These are phyloP conservation scores for Poeciliopsis prolifica DNA, from an alignment of 2,113 vertebrate species.

Conservation along the genomic window DNA sequence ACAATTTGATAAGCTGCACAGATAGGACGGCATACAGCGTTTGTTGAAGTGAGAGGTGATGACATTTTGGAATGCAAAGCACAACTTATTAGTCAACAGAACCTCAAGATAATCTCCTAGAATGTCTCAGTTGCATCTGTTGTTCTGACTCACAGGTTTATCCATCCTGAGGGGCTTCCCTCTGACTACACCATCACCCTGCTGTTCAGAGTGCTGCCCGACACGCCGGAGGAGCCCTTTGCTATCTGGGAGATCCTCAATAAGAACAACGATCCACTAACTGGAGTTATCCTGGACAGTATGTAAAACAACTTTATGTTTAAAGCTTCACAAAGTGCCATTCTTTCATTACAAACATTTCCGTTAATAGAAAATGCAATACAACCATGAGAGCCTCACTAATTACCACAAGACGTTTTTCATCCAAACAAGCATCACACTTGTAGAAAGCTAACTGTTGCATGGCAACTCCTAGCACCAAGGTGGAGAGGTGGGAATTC, in stretches of 20 bases:
- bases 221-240: constrained; percentile 93
- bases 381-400: neutral
- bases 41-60: neutral
- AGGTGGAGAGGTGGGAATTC: neutral
- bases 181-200: constrained; percentile 94
- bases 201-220: constrained; percentile 91
- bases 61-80: neutral
- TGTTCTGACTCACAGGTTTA: constrained; percentile 75
- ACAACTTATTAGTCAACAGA: neutral
- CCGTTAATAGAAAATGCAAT: neutral
- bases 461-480: neutral
- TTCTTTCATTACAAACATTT: neutral
- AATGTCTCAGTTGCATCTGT: neutral
- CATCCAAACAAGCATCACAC: neutral
- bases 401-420: neutral
- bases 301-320: constrained; percentile 66
- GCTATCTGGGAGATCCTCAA: constrained; percentile 97
- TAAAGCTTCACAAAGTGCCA: neutral
- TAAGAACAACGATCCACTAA: constrained; percentile 87
- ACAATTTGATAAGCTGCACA: neutral
- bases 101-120: neutral
- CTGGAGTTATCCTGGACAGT: constrained; percentile 97
- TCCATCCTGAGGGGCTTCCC: constrained; percentile 95
- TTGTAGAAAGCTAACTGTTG: neutral
- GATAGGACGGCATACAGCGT: neutral